Conservation (phyloP, 2,797 vertebrate species). For the Ceryle rudis region DNA sequence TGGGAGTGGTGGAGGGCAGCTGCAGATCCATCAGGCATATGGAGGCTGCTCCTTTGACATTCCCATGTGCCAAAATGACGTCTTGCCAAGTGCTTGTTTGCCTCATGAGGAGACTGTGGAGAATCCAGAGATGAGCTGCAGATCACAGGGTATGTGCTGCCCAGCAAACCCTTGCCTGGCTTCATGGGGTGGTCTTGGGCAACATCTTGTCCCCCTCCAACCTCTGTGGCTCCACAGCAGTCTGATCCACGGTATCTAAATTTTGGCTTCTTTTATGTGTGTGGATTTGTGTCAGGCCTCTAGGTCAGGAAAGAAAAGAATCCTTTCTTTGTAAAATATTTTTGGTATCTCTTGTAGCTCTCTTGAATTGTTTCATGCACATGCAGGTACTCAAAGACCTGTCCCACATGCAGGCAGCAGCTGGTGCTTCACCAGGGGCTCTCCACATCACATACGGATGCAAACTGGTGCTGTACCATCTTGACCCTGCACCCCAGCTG, state of each 20-base stretch:
- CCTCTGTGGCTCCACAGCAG: background rate
- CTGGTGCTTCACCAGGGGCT: background rate
- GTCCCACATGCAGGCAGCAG: background rate
- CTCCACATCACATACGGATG: background rate
- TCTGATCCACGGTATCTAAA: background rate
- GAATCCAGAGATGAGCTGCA: fast-evolving
- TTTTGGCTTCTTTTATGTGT: background rate
- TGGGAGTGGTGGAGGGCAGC: background rate
- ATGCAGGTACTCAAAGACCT: background rate
- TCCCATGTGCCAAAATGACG: background rate
- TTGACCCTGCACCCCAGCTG: background rate
- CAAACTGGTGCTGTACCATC: background rate
- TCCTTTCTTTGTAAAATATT: background rate
- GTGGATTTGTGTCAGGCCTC: background rate
- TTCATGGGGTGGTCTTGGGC: fast-evolving
- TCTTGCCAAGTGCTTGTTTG: fast-evolving
- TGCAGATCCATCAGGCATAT: background rate
- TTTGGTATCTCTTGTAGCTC: background rate
- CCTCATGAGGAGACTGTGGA: background rate
- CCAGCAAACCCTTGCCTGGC: background rate
- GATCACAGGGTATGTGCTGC: fast-evolving
- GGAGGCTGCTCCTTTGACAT: background rate
- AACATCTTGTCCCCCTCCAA: fast-evolving
- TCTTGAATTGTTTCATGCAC: background rate
- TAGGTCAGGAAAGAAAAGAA: background rate